Percentiles rank a stretch among this genome's conserved stretches.
These are phyloP conservation scores for Pocillopora grandis DNA, from an alignment of 92 coral and sea anemone genomes.

Conservation along the genomic window DNA sequence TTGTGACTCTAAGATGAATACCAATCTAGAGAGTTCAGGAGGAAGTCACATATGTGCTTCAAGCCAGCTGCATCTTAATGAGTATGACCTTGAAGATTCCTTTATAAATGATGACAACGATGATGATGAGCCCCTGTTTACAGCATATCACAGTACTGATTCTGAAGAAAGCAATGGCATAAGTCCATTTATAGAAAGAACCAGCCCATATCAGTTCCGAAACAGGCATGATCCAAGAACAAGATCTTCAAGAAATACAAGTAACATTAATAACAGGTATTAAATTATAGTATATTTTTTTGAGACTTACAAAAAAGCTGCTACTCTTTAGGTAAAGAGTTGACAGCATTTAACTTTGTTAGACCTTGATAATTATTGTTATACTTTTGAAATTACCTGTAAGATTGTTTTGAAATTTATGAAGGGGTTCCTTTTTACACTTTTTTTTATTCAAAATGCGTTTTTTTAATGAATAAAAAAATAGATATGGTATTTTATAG, in stretches of 20 bases:
- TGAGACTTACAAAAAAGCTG: background rate
- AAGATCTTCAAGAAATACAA: conserved; percentile 18
- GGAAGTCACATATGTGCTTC: background rate
- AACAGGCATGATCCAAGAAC: background rate
- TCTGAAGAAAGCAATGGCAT: conserved; percentile 27
- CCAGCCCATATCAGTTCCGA: conserved; percentile 22
- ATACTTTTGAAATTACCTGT: too few species aligned
- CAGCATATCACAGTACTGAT: background rate
- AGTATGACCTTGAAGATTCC: conserved; percentile 70
- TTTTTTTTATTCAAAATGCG: too few species aligned
- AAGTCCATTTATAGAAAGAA: background rate
- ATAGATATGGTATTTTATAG: too few species aligned
- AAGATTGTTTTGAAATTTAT: too few species aligned
- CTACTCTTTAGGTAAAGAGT: too few species aligned
- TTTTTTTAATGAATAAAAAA: too few species aligned
- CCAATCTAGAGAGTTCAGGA: conserved; percentile 17
- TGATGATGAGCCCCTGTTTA: conserved; percentile 10
- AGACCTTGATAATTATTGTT: too few species aligned
- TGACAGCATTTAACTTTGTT: too few species aligned
- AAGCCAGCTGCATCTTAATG: conserved; percentile 41
- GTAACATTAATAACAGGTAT: conserved; percentile 6
- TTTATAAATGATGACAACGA: conserved; percentile 64
- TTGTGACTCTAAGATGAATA: background rate
- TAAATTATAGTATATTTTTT: background rate
- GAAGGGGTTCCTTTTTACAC: too few species aligned